phyloP scores from a whole-genome alignment of 2,797 vertebrate species.

The Cyclopterus lumpus region DNA sequence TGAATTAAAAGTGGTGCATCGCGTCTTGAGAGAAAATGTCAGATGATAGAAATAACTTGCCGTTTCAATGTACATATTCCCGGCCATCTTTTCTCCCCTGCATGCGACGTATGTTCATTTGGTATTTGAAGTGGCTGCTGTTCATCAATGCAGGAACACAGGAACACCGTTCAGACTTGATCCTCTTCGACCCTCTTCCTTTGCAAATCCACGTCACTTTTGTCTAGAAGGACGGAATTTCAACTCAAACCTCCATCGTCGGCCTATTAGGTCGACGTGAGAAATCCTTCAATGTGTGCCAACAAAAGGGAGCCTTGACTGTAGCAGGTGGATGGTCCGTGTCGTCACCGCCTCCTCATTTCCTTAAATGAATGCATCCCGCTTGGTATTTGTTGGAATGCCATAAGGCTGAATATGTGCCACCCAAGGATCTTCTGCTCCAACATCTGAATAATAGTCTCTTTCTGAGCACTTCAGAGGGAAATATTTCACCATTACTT shows the following conservation, averaged over 20 bases:
- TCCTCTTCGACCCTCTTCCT: conserved; percentile 12
- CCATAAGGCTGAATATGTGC: conserved; percentile 53
- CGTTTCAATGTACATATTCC: too few species aligned
- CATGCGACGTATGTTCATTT: too few species aligned
- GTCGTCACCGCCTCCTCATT: too few species aligned
- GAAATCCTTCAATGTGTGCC: conserved; percentile 63
- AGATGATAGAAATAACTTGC: not conserved
- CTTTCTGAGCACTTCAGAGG: conserved; percentile 51
- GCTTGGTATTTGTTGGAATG: conserved; percentile 55
- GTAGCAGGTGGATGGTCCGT: conserved; percentile 39
- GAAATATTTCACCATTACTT: conserved; percentile 66
- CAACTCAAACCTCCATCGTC: conserved; percentile 23
- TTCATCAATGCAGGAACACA: not conserved
- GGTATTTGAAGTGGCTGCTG: not conserved
- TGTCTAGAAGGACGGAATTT: conserved; percentile 52
- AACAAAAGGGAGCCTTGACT: conserved; percentile 75
- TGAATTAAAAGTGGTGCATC: not conserved
- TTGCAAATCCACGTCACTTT: conserved; percentile 22
- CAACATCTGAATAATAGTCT: conserved; percentile 65
- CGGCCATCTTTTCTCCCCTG: too few species aligned
- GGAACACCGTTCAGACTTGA: conserved; percentile 3
- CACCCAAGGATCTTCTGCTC: conserved; percentile 63
- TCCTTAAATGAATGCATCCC: conserved; percentile 48
- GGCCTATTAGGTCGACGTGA: conserved; percentile 44
- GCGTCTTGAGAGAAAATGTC: not conserved